A percentile compares a stretch with the other conserved stretches of the same genome.
phyloP scores from a whole-genome alignment of 2,113 vertebrate species.

The Rhynchopsitta pachyrhyncha region DNA sequence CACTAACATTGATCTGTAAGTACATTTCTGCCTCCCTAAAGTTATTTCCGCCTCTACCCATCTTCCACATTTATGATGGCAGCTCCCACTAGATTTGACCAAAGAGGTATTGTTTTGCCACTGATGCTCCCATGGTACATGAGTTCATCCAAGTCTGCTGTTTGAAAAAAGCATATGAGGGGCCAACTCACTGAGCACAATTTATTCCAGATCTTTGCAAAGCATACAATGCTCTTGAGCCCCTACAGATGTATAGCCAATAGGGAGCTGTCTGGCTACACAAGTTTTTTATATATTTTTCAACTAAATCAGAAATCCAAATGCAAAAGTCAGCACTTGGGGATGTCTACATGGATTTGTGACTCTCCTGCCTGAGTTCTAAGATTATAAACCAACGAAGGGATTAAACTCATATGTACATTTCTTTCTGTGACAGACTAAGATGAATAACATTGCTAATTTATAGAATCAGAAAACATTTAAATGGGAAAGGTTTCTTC shows the following conservation, averaged over 20 bases:
- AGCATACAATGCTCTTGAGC: constrained; percentile 65
- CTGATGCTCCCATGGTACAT: not conserved
- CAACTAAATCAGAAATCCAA: constrained; percentile 57
- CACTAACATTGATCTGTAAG: not conserved
- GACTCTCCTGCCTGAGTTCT: constrained; percentile 11
- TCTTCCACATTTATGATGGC: constrained; percentile 21
- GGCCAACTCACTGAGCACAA: constrained; percentile 64
- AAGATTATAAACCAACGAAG: not conserved
- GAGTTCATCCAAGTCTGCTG: constrained; percentile 15
- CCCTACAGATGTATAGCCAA: constrained; percentile 55
- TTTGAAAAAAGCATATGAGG: constrained; percentile 35
- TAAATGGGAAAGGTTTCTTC: not conserved
- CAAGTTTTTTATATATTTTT: constrained; percentile 57
- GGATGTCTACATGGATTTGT: constrained; percentile 37
- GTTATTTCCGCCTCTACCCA: not conserved
- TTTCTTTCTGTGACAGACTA: constrained; percentile 42
- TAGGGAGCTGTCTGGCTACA: constrained; percentile 41
- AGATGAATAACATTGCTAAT: constrained; percentile 21
- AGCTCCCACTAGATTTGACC: not conserved
- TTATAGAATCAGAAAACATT: constrained; percentile 21
- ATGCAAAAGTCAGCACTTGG: constrained; percentile 3
- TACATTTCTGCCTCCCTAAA: not conserved
- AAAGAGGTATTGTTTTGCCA: constrained; percentile 2
- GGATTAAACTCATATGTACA: constrained; percentile 21
- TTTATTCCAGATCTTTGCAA: constrained; percentile 66